Base-by-base conservation (phyloP, 2,797 vertebrate species). In the Bradypodion pumilum region DNA sequence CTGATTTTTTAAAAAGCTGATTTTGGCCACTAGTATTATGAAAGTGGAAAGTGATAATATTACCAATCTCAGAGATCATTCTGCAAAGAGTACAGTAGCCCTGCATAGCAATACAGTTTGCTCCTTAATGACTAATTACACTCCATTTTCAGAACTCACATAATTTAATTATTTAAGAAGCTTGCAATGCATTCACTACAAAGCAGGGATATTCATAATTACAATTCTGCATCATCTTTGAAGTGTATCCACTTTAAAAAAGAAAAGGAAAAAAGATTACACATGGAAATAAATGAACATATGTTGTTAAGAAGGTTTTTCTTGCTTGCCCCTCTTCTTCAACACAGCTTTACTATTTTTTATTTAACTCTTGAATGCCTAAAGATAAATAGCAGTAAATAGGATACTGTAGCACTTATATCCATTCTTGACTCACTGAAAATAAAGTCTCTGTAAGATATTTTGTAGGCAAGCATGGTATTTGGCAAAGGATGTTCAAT, bases 131-230 rank as follows among this genome's bases (percentile, higher is more conserved):
- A 92, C 91, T 94, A 94, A 96, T 94, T 94, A 91, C 84, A 88
- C 90, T 95, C 78, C 88, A 91, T 93, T 94, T 95, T 94, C 92
- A 91, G 86, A 92, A 92, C 89, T 89, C 87, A 83, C 90, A 91
- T 92, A 92, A 92, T 93, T 93, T 91, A 95, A 94, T 94, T 94
- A 95, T 94, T 94, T 93, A 94, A 92, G 88, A 92, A 92, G 90
- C 91, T 92, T 92, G 89, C 89, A 91, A 89, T 87, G 80, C 81
- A 80, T 92, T 89, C 89, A 94, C 92, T 94, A 94, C 91, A 95
- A 94, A 95, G 92, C 83, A 90, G 44, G 1, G 37, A 87, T 93
- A 93, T 83, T 92, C 80, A 21, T 90, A 93, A 92, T 91, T 94
- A 83, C 92, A 92, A 79, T 92, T 93, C 91, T 82, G 75, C 90